Percentiles rank a stretch among this genome's conserved stretches.
Conservation (phyloP, 30 jellyfish, hydroid and myxozoan genomes). For the Chrysaora quinquecirrha region DNA sequence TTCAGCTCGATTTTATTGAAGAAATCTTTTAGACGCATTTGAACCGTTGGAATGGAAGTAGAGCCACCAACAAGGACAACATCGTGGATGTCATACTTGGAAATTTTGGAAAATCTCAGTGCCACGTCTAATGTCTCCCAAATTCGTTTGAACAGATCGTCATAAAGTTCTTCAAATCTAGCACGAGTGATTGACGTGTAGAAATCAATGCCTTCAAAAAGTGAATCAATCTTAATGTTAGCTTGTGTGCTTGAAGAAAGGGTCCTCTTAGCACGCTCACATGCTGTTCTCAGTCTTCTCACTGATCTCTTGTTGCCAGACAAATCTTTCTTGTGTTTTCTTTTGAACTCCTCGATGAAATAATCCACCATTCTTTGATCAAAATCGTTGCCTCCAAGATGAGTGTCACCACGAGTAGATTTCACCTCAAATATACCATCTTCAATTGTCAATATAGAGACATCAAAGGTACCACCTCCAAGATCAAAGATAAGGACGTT, state of each 20-base stretch:
- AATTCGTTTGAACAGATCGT: slow-evolving; percentile 34
- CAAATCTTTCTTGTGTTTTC: slow-evolving; percentile 87
- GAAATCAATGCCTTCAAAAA: slow-evolving; percentile 80
- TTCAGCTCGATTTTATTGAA: slow-evolving; percentile 73
- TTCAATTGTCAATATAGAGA: slow-evolving; percentile 93
- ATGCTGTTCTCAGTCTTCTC: slow-evolving; percentile 85
- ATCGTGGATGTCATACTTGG: slow-evolving; percentile 66
- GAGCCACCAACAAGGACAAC: slow-evolving; percentile 95
- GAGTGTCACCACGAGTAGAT: slow-evolving; percentile 97
- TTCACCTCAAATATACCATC: slow-evolving; percentile 98
- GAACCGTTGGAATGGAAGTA: slow-evolving; percentile 90
- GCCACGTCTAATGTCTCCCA: slow-evolving; percentile 74
- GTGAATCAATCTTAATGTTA: slow-evolving; percentile 79
- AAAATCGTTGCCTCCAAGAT: slow-evolving; percentile 98
- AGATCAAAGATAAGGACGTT: slow-evolving; percentile 94
- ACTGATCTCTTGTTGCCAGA: slow-evolving; percentile 82
- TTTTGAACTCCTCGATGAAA: slow-evolving; percentile 68
- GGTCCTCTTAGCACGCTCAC: slow-evolving; percentile 89
- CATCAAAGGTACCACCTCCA: slow-evolving; percentile 99
- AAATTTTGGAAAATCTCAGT: slow-evolving; percentile 65
- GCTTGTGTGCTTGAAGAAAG: slow-evolving; percentile 92
- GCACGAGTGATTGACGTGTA: slow-evolving; percentile 87
- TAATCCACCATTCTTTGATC: slow-evolving; percentile 81
- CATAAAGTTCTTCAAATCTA: slow-evolving; percentile 78
- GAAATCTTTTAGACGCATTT: slow-evolving; percentile 15